Conservation (phyloP, 2,888 invertebrate genomes). For the Rhingia rostrata region DNA sequence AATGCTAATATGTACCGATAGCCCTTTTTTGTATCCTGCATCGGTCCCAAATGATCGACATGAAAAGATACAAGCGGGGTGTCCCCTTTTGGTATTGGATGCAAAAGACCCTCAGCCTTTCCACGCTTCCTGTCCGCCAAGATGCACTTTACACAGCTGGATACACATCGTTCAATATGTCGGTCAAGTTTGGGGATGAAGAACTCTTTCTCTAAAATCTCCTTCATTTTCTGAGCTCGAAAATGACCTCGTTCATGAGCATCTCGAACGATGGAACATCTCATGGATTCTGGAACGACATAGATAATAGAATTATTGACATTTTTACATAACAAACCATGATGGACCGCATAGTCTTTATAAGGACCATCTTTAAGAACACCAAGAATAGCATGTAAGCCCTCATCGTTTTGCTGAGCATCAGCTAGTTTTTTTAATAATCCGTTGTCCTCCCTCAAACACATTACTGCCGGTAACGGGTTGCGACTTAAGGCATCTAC, state of each 20-base stretch:
- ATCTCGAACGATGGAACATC: constrained; percentile 53
- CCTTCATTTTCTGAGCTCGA: constrained; percentile 45
- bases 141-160: constrained; percentile 57
- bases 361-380: constrained; percentile 16
- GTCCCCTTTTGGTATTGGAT: constrained; percentile 78
- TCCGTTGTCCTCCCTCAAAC: too few relatives aligned
- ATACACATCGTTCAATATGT: constrained; percentile 38
- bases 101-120: constrained; percentile 78
- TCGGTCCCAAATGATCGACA: constrained; percentile 79
- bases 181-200: constrained; percentile 32
- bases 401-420: constrained; percentile 39
- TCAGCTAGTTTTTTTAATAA: constrained; percentile 7
- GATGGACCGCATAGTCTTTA: constrained; percentile 20
- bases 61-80: constrained; percentile 78
- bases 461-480: too few relatives aligned
- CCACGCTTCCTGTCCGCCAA: constrained; percentile 76
- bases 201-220: constrained; percentile 48
- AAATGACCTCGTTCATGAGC: constrained; percentile 72
- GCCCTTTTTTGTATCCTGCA: constrained; percentile 71
- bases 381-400: constrained; percentile 28
- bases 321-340: constrained; percentile 34
- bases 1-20: constrained; percentile 79
- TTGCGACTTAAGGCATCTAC: too few relatives aligned
- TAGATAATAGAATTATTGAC: constrained; percentile 32
- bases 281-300: constrained; percentile 70